Evolutionary conservation across 2,888 invertebrate species (phyloP), one percentile per base, ranked within the genome.

Genomic region (Lasioglossum figueresi): DNA sequence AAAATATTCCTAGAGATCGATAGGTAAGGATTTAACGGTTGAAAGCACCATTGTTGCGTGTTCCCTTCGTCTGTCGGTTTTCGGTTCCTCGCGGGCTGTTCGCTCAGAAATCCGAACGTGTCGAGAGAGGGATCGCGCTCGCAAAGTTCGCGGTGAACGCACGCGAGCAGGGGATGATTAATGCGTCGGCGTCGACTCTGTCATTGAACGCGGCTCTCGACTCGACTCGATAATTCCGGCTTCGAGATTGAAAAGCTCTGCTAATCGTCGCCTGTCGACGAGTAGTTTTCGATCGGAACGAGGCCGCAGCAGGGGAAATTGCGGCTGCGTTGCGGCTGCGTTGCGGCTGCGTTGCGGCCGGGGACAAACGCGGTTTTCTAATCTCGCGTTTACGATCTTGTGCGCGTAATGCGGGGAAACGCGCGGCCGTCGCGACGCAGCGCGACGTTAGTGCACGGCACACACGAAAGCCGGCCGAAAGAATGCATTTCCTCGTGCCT

Each of bases 401-500:
- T 43, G 43, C 72, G 6, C 40, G 72, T 56, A 68, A 48, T 6
- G 45, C 43, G 45, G 27, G 31, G 66, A 66, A 78, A 66, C 75
- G 77, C 14, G 74, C 37, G 78, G 71, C 34, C 72, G 76, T 66
- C 56, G 74, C 66, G 68, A 8, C 34, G 66, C 34, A 8, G 52
- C 40, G 59, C 59, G 63, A 56, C 31, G 23, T 52, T 52, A 52
- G 10, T n/a, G n/a, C 52, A n/a, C 52, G 52, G 10, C 52, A 2
- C 23, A 48, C 23, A n/a, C 52, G 52, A 16, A 45, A 45, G 52
- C 27, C 52, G 48, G 23, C 71, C 84, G 91, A 81, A 91, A 88
- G 90, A 88, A 90, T 91, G 90, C 88, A 88, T 87, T 88, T 88
- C 78, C 75, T 79, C 84, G 90, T 85, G 85, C 85, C 87, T 87